Base-by-base conservation (phyloP, 2,113 vertebrate genomes). In the Stictonetta naevosa region DNA sequence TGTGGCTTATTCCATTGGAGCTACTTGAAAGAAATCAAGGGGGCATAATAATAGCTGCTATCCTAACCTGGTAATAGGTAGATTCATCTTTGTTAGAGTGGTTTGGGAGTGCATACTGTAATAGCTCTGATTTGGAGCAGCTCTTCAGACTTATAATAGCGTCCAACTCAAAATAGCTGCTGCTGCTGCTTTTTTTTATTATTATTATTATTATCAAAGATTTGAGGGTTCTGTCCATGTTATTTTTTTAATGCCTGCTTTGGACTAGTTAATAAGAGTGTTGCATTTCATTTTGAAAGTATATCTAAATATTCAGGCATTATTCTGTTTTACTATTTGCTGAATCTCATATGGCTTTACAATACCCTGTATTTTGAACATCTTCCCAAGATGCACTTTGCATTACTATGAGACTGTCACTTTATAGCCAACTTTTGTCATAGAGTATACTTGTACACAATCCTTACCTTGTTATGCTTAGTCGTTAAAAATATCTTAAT, bases 21-120 rank as follows among this genome's bases (percentile, higher is more conserved):
- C 95, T 97, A 92, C 97, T 98, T 98, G 96, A 98, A 98, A 97
- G 97, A 97, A 98, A 97, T 97, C 97, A 97, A 97, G 93, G 94
- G 93, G 86, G 94, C 50, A 9, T 96, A 86, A 98, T 97, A 98
- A 98, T 98, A 98, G 98, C 97, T 94, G 91, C 97, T 94, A 86
- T 94, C 96, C 92, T 96, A 97, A 97, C 97, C 98, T 97, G 94
- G 97, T 96, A 98, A 98, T 97, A 97, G 97, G 95, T 97, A 95
- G 97, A 97, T 98, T 97, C 97, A 96, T 97, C 96, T 98, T 97
- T 97, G 96, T 97, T 95, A 93, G 91, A 96, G 96, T 97, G 92
- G 96, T 95, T 95, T 94, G 88, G 84, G 86, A 97, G 95, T 91
- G 90, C 89, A 85, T 85, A 91, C 95, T 97, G 92, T 97, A 98